Base-by-base conservation (phyloP, 2,888 invertebrate genomes). In the Heliconius cydno region DNA sequence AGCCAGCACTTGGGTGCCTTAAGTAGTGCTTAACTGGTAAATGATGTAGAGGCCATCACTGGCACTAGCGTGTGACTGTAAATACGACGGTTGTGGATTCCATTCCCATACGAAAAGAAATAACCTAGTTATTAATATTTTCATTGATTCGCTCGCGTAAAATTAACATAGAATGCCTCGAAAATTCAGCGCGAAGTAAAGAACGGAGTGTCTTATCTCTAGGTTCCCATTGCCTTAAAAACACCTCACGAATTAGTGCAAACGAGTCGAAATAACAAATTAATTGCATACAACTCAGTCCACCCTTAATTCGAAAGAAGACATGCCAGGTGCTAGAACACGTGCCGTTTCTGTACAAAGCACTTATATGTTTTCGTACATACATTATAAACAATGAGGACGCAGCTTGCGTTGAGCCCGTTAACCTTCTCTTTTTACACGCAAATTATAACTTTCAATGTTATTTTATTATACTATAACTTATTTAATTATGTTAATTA, bases 361-460 rank as follows among this genome's bases (percentile, higher is more conserved):
- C 79, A 80, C 80, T 81, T 78, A 82, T 72, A 72, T 80, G 77
- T 76, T 63, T 75, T 78, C 72, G 52, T 72, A 34, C 77, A 79
- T 79, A 80, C 77, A 83, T 82, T 80, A 80, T 71, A 80, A 79
- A 83, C 79, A 83, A 83, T 80, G 77, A 80, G 79, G 79, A 72
- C 79, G 79, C 84, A 84, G 81, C 83, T 83, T 84, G 84, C 84
- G 75, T 68, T 70, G 79, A 67, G 79, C 82, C 80, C 66, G 82
- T 82, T 84, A 79, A 79, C 79, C 81, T 82, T 84, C 74, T 78
- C 78, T 80, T 76, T 84, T 82, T 79, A 79, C 70, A 80, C 68
- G 75, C 81, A 77, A 82, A 76, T 79, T 65, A 66, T 28, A 68
- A 38, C n/a, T 68, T 38, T 38, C 19, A 22, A 22, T 7, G 2